Evolutionary conservation across 2,888 invertebrate genomes (phyloP).

Genomic region (Hirtodrosophila cameraria): DNA sequence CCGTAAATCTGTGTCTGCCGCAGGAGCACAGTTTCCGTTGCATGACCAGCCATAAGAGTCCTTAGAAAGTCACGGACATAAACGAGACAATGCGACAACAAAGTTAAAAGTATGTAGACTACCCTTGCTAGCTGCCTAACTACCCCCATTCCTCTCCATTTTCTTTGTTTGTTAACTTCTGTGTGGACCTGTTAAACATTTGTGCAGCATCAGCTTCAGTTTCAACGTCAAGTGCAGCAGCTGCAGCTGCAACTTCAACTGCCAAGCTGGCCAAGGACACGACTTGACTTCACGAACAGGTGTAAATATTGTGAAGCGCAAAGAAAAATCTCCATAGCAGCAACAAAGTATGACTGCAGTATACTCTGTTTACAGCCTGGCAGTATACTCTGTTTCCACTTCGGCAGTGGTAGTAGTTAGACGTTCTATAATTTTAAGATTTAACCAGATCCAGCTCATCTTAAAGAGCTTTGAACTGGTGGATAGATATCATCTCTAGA

Average conservation of each 20-base stretch:
- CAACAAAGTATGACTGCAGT: background rate
- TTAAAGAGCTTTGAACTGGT: no score
- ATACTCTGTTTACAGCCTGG: no score
- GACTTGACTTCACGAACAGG: slow-evolving; percentile 62
- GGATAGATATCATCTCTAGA: no score
- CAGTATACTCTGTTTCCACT: no score
- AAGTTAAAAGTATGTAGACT: slow-evolving; percentile 26
- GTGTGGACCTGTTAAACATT: slow-evolving; percentile 68
- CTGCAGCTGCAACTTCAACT: slow-evolving; percentile 24
- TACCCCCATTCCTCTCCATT: background rate
- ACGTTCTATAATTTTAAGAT: no score
- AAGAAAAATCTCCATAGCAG: slow-evolving; percentile 47
- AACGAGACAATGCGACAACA: slow-evolving; percentile 64
- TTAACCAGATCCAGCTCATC: no score
- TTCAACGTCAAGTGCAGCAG: slow-evolving; percentile 41
- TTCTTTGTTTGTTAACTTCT: slow-evolving; percentile 40
- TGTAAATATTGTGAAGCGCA: slow-evolving; percentile 69
- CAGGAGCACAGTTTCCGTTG: slow-evolving; percentile 54
- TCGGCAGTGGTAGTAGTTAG: no score
- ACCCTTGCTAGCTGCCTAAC: background rate
- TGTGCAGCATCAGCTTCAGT: slow-evolving; percentile 50
- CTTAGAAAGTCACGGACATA: slow-evolving; percentile 72
- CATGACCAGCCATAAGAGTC: slow-evolving; percentile 57
- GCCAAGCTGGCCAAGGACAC: slow-evolving; percentile 69
- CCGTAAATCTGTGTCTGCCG: slow-evolving; percentile 52